A percentile compares a stretch with the other conserved stretches of the same genome.
phyloP scores from a whole-genome alignment of 2,113 vertebrate species.

The Todiramphus saurophagus region DNA sequence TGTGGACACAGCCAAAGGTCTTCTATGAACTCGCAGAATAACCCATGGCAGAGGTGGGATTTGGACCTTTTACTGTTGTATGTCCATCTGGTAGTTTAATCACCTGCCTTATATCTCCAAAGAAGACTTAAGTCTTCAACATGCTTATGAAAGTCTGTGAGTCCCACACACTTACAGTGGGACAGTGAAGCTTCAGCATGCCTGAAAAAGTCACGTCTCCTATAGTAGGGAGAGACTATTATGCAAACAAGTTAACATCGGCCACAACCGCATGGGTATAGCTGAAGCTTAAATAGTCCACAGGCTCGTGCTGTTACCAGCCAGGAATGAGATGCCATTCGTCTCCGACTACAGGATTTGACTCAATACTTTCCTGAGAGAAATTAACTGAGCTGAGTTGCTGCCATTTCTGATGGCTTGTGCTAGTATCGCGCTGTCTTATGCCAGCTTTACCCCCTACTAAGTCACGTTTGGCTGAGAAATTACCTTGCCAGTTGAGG shows the following conservation, averaged over 20 bases:
- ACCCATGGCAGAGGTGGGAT: background rate
- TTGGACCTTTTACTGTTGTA: background rate
- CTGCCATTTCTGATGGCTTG: background rate
- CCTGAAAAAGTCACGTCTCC: background rate
- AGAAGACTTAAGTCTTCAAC: background rate
- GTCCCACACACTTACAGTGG: background rate
- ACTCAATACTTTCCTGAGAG: background rate
- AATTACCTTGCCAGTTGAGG: slow-evolving; percentile 39
- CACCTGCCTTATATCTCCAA: background rate
- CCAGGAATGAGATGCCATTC: background rate
- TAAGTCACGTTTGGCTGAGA: slow-evolving; percentile 20
- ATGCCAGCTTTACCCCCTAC: background rate
- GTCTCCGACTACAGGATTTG: background rate
- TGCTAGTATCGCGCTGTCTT: background rate
- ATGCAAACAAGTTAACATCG: background rate
- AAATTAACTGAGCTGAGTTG: background rate
- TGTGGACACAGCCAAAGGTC: background rate
- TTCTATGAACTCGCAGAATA: background rate
- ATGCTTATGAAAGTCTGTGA: background rate
- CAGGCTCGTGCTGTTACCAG: background rate
- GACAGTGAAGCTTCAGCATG: background rate
- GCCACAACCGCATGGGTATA: background rate
- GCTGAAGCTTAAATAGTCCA: background rate
- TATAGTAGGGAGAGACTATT: background rate
- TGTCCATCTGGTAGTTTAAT: background rate